These are phyloP conservation scores for Kryphioiulus occultus DNA, from an alignment of 2,888 invertebrate species.

Conservation along the genomic window DNA sequence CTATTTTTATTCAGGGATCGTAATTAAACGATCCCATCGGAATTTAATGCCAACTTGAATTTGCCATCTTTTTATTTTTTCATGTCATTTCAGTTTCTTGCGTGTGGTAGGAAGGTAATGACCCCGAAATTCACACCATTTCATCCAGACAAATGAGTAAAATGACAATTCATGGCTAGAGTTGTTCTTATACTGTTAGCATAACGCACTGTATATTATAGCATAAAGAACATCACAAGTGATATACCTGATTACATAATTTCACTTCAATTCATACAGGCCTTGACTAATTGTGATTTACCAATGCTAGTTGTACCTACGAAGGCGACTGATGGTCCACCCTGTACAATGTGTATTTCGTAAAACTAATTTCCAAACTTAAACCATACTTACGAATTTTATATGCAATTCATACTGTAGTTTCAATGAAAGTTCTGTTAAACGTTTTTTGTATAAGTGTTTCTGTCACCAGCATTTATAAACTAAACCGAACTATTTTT, in stretches of 20 bases:
- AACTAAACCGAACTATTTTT: neutral
- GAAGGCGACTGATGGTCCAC: too few species aligned
- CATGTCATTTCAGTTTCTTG: neutral
- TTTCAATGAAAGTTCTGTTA: neutral
- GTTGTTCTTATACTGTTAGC: neutral
- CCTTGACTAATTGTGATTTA: too few species aligned
- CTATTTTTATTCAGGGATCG: neutral
- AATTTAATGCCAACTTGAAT: neutral
- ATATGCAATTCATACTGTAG: too few species aligned
- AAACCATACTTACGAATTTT: too few species aligned
- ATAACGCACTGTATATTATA: too few species aligned
- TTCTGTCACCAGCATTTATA: neutral
- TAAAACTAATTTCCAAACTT: too few species aligned
- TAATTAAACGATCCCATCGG: slow-evolving; percentile 18
- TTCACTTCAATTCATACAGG: too few species aligned
- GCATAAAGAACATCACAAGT: too few species aligned
- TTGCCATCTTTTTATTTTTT: neutral
- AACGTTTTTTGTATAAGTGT: neutral
- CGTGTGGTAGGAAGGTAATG: neutral
- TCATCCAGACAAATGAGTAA: neutral
- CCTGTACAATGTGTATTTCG: too few species aligned
- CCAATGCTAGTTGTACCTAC: too few species aligned
- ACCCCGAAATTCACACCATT: neutral
- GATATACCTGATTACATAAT: too few species aligned
- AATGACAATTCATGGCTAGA: neutral